Evolutionary conservation across 2,888 invertebrate species (phyloP).

Genomic region (Thecophora atra): DNA sequence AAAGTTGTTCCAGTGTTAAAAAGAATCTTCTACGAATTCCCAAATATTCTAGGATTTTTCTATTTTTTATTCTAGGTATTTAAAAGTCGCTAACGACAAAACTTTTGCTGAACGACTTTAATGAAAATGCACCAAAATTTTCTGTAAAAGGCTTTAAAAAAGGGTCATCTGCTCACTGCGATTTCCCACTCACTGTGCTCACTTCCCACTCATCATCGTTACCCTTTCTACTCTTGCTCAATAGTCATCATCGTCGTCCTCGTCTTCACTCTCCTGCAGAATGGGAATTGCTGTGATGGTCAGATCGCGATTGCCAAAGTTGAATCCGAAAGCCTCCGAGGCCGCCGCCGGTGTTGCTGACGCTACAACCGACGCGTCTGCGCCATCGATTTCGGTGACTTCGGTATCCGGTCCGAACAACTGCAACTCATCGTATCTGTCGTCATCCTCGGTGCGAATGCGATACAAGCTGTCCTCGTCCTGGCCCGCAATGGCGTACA

Average conservation of each 20-base stretch:
- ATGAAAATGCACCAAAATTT: neutral
- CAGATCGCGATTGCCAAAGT: constrained; percentile 58
- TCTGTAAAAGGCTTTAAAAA: neutral
- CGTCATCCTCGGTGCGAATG: constrained; percentile 61
- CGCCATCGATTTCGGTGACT: constrained; percentile 46
- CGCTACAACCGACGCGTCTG: constrained; percentile 28
- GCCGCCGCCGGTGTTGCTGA: constrained; percentile 33
- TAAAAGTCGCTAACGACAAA: no score
- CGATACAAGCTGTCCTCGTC: constrained; percentile 60
- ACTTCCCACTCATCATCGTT: neutral
- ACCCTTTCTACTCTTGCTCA: constrained; percentile 11
- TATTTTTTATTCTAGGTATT: no score
- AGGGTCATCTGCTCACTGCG: neutral
- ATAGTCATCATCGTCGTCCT: constrained; percentile 59
- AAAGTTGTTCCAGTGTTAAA: no score
- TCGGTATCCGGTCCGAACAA: constrained; percentile 42
- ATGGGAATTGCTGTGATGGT: constrained; percentile 60
- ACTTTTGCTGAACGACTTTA: no score
- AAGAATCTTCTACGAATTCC: no score
- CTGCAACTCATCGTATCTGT: constrained; percentile 44
- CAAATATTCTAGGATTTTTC: no score
- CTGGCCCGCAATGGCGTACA: constrained; percentile 55
- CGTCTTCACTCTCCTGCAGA: constrained; percentile 59
- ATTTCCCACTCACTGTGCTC: neutral
- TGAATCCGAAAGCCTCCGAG: constrained; percentile 51